Evolutionary conservation across 2,888 invertebrate genomes (phyloP).

Genomic region (Cactoblastis cactorum): DNA sequence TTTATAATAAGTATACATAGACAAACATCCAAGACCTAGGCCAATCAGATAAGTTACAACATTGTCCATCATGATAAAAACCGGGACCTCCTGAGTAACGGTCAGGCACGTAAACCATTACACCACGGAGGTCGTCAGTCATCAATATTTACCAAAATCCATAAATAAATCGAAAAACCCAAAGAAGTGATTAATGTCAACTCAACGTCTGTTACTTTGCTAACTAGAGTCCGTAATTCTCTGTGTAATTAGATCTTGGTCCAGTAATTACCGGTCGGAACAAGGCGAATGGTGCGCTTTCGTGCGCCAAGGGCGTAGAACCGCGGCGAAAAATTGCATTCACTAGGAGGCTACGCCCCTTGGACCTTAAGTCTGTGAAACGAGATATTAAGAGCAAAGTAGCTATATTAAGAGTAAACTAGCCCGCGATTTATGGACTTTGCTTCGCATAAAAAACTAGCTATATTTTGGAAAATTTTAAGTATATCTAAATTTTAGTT

Average conservation of each 20-base stretch:
- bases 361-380: constrained; percentile 11
- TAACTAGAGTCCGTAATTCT: neutral
- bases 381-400: neutral
- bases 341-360: constrained; percentile 26
- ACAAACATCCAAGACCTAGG: no score
- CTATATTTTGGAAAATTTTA: no score
- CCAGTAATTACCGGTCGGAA: constrained; percentile 4
- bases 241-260: neutral
- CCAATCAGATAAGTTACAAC: no score
- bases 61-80: no score
- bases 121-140: no score
- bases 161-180: no score
- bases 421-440: neutral
- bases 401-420: neutral
- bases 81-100: no score
- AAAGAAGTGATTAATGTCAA: neutral
- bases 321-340: constrained; percentile 38
- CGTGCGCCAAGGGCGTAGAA: constrained; percentile 50
- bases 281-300: constrained; percentile 21
- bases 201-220: neutral
- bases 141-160: no score
- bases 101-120: no score
- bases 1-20: no score
- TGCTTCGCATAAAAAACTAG: no score
- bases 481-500: no score